Evolutionary conservation across 2,888 invertebrate genomes (phyloP), one percentile per base, ranked within the genome.

Genomic region (Chorisops tibialis): DNA sequence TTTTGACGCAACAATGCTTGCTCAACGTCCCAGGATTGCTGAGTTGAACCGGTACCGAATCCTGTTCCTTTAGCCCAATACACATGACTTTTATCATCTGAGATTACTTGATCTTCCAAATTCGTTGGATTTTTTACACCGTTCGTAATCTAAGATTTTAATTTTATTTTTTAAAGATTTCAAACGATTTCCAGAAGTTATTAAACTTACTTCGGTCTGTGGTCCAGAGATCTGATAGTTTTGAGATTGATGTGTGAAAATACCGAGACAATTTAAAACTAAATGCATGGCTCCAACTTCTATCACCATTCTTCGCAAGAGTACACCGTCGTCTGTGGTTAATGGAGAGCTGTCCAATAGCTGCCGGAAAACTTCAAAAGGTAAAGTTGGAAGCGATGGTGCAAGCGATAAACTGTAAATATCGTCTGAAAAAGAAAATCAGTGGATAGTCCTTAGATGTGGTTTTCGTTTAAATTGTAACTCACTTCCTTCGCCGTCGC

Each of bases 21-120:
- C 73, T 96, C 96, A 38, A 96, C 93, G 78, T 96, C 95, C 96
- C 96, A 97, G 48, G 93, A 93, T 75, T 95, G 95, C 67, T 92
- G 90, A 11, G 94, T 96, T 19, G 93, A 93, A 21, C 96, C 96
- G 0, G 95, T 96, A 51, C 96, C 96, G 79, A 96, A 96, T 1
- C 96, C 96, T 2, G 96, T 96, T 45, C 96, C 96, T 76, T 96
- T 96, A 0, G 95, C 96, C 95, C 95, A 96, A 78, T 95, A 93
- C 67, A 89, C 80, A 72, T 91, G 90, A 38, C 85, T 85, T 72
- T 88, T 88, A 68, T 89, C 86, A 70, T 89, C 86, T 22, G 81
- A 81, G 67, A 83, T 82, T 64, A 79, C 79, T 2, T 79, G 81
- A 2, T 81, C 80, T n/a, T 68, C 69, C 50, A 45, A 47, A 30